Conservation (phyloP, 2,113 vertebrate species). For the Coregonus clupeaformis region DNA sequence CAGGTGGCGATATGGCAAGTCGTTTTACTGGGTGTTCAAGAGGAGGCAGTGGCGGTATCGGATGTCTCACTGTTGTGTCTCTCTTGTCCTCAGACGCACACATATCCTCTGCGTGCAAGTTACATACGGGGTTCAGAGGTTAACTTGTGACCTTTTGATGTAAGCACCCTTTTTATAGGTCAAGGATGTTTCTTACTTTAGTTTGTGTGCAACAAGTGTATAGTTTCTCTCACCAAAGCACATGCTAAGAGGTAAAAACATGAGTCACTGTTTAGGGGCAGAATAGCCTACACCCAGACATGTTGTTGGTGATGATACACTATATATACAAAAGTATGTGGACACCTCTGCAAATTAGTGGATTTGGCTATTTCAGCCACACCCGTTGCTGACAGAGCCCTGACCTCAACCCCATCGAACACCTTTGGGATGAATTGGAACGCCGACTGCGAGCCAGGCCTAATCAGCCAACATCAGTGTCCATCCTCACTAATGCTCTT, state of each 20-base stretch:
- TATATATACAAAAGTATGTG: no score
- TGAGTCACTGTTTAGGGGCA: no score
- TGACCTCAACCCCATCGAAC: no score
- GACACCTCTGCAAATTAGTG: no score
- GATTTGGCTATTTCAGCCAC: no score
- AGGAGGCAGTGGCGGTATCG: constrained; percentile 15
- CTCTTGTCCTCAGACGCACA: constrained; percentile 23
- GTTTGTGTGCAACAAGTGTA: constrained; percentile 15
- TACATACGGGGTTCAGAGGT: constrained; percentile 1
- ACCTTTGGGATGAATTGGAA: no score
- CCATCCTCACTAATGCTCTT: no score
- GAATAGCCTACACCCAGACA: no score
- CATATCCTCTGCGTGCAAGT: constrained; percentile 7
- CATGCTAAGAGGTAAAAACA: neutral
- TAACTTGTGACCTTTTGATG: constrained; percentile 8
- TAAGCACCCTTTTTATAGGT: constrained; percentile 26
- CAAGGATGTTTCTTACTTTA: constrained; percentile 17
- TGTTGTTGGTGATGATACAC: no score
- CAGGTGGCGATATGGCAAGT: neutral
- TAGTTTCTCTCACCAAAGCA: constrained; percentile 3
- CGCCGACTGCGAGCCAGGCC: no score
- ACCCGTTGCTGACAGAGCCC: no score
- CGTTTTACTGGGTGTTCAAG: constrained; percentile 8
- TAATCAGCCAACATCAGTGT: no score
- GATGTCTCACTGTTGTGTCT: constrained; percentile 14